A percentile compares a stretch with the other conserved stretches of the same genome.
Evolutionary conservation across 2,797 vertebrate genomes (phyloP).

Genomic region (Octomys mimax): DNA sequence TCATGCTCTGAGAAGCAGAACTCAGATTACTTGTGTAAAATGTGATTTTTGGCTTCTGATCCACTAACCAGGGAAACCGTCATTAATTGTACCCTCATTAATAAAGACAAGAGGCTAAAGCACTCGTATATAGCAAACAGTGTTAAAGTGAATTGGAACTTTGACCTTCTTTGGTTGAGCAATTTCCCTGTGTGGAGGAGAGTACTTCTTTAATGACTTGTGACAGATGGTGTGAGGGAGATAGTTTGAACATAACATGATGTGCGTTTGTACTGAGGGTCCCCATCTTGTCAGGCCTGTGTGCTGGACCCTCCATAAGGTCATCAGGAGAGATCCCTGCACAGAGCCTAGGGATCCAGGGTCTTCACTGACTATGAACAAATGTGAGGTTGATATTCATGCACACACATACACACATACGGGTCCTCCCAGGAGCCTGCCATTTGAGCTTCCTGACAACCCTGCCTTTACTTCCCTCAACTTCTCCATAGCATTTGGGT

Average conservation of each 20-base stretch:
- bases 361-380: neutral
- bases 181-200: conserved; percentile 36
- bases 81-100: conserved; percentile 65
- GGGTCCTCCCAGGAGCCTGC: neutral
- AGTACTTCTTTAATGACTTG: conserved; percentile 23
- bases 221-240: conserved; percentile 17
- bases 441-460: neutral
- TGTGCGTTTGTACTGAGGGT: conserved; percentile 47
- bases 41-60: conserved; percentile 42
- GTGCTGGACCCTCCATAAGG: neutral
- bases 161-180: neutral
- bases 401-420: rapidly evolving
- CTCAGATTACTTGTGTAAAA: conserved; percentile 38
- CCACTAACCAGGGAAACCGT: conserved; percentile 34
- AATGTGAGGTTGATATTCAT: no score
- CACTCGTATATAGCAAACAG: neutral
- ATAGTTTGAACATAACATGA: conserved; percentile 15
- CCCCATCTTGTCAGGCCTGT: neutral
- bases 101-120: conserved; percentile 12
- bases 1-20: conserved; percentile 10
- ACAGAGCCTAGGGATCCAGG: neutral
- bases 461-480: neutral
- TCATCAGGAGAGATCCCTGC: neutral
- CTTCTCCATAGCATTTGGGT: neutral
- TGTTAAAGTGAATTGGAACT: neutral